Percentiles rank a stretch among this genome's conserved stretches.
Evolutionary conservation across 2,888 invertebrate species (phyloP).

Genomic region (Pollenia angustigena): DNA sequence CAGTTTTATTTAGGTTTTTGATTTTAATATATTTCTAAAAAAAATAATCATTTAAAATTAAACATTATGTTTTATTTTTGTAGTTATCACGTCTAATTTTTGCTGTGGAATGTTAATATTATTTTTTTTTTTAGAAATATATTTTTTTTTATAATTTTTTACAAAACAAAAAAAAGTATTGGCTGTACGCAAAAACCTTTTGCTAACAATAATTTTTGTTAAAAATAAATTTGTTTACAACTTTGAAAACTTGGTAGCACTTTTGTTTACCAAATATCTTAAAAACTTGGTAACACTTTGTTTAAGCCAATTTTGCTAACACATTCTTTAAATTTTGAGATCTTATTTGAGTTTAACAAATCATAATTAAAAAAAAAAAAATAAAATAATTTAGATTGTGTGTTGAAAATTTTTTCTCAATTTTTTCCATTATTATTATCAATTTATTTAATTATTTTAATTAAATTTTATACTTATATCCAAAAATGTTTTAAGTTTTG

Average conservation of each 20-base stretch:
- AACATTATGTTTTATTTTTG: slow-evolving; percentile 31
- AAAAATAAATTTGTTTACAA: slow-evolving; percentile 15
- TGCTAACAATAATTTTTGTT: slow-evolving; percentile 18
- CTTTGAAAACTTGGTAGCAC: slow-evolving; percentile 9
- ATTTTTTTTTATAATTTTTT: background rate
- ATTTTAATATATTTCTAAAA: slow-evolving; percentile 1
- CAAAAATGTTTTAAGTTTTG: slow-evolving; percentile 74
- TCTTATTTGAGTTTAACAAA: slow-evolving; percentile 50
- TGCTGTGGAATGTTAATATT: slow-evolving; percentile 67
- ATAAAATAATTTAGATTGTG: slow-evolving; percentile 71
- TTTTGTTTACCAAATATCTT: background rate
- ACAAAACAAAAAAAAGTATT: background rate
- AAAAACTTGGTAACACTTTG: background rate
- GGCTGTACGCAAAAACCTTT: slow-evolving; percentile 47
- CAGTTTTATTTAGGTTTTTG: slow-evolving; percentile 63
- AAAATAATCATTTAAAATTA: slow-evolving; percentile 51
- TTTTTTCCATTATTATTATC: slow-evolving; percentile 66
- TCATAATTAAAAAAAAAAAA: slow-evolving; percentile 29
- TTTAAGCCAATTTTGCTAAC: background rate
- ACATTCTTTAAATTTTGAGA: slow-evolving; percentile 58
- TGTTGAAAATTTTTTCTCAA: slow-evolving; percentile 71
- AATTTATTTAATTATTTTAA: slow-evolving; percentile 59
- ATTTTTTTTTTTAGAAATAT: slow-evolving; percentile 38
- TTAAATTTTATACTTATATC: slow-evolving; percentile 74
- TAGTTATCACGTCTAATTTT: slow-evolving; percentile 67